These are phyloP conservation scores for Myoxocephalus aenaeus DNA, from an alignment of 2,797 vertebrate genomes.

Conservation along the genomic window DNA sequence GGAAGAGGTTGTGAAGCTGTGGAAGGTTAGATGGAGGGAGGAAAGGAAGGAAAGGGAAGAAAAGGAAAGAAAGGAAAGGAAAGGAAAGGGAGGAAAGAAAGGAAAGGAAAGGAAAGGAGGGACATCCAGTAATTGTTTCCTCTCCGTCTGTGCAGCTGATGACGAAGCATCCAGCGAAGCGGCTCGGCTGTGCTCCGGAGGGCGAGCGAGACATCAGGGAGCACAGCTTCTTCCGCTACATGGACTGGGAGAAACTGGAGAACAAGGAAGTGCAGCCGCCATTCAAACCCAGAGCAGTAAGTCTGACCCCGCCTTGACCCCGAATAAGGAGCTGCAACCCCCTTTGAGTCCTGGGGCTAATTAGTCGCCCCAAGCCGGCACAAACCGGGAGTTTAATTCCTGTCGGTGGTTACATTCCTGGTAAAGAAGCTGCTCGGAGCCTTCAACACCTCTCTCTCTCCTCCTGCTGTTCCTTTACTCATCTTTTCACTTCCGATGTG, in stretches of 20 bases:
- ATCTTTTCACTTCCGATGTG: conserved; percentile 43
- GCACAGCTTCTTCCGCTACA: conserved; percentile 97
- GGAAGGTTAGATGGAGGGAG: background rate
- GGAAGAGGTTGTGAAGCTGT: background rate
- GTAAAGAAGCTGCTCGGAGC: background rate
- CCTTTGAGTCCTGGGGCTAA: background rate
- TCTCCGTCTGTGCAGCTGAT: conserved; percentile 85
- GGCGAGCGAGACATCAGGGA: conserved; percentile 95
- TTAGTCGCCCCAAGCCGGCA: background rate
- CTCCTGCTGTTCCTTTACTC: conserved; percentile 29
- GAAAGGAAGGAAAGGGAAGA: background rate
- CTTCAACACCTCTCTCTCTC: conserved; percentile 1
- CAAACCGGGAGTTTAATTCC: conserved; percentile 11
- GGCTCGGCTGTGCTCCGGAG: conserved; percentile 93
- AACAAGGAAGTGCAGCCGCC: conserved; percentile 96
- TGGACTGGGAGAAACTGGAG: conserved; percentile 97
- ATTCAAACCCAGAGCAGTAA: conserved; percentile 96
- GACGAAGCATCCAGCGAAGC: conserved; percentile 96
- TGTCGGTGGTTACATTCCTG: conserved; percentile 5
- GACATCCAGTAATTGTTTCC: conserved; percentile 1
- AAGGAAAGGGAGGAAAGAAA: too few relatives aligned
- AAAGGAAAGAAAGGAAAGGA: too few relatives aligned
- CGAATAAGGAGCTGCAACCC: background rate
- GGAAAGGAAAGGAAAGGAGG: background rate
- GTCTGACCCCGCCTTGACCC: conserved; percentile 66